Evolutionary conservation across 2,797 vertebrate species (phyloP), one percentile per base, ranked within the genome.

Genomic region (Bovichtus diacanthus): DNA sequence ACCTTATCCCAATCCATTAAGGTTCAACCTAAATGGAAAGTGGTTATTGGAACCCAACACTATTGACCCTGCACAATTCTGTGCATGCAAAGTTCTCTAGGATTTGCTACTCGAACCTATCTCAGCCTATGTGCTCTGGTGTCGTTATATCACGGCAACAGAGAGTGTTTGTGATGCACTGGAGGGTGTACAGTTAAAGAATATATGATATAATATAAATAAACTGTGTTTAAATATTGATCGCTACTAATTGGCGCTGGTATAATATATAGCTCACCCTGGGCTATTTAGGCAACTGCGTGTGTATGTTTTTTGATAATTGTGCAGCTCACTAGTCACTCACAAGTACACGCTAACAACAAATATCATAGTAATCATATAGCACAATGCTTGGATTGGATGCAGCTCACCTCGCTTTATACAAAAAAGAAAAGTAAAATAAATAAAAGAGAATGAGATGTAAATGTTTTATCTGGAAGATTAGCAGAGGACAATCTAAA

Each of bases 121-220:
- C 51, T 13, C 31, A 34, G 27, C 51, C 15, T 38, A 8, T 31
- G 7, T 39, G 16, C 47, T 21, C 12, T 34, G 31, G 10, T 56
- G 39, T 43, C 27, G 46, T 27, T 12, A 21, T 29, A 41, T 31
- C 7, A 36, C 53, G 1, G 38, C 38, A 3, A 44, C 50, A 55
- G 25, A 67, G 25, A 21, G n/a, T 39, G 43, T 66, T 27, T 56
- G 31, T 50, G 62, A 31, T 49, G 18, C 62, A 38, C 47, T 38
- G 46, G 31, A 34, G n/a, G 15, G n/a, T 36, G 31, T 0, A 25
- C n/a, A 12, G 31, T 12, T 38, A 36, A 0, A 67, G n/a, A n/a
- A n/a, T n/a, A n/a, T n/a, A n/a, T n/a, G n/a, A n/a, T n/a, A n/a
- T n/a, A n/a, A 9, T 16, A 23, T 49, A 21, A 63, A 63, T 6